Conservation (phyloP, 2,113 vertebrate genomes). For the Rhinopomastus cyanomelas region DNA sequence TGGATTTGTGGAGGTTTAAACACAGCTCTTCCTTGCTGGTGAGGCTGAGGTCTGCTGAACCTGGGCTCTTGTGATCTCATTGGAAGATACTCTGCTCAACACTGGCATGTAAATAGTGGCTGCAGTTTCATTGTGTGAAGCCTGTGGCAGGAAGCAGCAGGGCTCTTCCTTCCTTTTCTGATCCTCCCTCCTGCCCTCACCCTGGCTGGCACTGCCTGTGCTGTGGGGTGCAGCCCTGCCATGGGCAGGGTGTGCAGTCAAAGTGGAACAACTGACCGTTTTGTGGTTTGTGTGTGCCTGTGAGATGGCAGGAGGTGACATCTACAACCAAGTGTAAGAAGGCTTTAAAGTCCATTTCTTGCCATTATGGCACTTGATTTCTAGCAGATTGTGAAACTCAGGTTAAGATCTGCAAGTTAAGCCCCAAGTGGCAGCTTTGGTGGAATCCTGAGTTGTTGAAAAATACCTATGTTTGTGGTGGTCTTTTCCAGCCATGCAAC, state of each 20-base stretch:
- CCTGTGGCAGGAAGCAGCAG: neutral
- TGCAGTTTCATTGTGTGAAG: neutral
- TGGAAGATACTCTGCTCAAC: neutral
- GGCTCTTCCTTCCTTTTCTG: neutral
- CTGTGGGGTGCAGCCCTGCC: neutral
- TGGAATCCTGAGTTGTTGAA: neutral
- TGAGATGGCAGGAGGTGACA: neutral
- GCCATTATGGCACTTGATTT: neutral
- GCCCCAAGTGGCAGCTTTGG: no score
- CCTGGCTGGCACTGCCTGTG: neutral
- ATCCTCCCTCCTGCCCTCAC: fast-evolving
- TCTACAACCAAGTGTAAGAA: neutral
- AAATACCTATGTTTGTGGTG: neutral
- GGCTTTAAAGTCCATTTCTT: neutral
- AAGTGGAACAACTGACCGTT: neutral
- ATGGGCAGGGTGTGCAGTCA: no score
- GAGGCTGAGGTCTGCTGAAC: neutral
- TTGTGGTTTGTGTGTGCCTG: neutral
- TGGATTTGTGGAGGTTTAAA: neutral
- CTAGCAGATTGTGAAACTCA: neutral
- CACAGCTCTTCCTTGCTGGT: neutral
- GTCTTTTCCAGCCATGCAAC: neutral
- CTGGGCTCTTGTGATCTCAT: neutral
- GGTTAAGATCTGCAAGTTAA: no score
- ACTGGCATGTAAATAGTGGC: neutral